Conservation (phyloP, 2,113 vertebrate genomes). For the Sturnira hondurensis region DNA sequence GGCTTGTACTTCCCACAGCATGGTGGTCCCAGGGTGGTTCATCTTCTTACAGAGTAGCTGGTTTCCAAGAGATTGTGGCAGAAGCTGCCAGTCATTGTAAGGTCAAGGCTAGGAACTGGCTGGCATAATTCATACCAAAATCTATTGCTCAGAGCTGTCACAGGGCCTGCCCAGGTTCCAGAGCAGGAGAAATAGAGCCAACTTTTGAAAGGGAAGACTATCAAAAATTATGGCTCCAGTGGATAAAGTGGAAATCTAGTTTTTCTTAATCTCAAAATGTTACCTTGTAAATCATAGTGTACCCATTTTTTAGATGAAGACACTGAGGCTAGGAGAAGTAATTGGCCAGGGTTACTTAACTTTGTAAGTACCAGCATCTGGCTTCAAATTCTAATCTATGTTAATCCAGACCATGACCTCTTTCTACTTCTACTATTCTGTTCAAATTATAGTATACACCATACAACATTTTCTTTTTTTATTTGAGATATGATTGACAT, state of each 20-base stretch:
- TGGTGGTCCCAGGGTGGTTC: background rate
- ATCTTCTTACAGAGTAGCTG: background rate
- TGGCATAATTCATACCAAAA: background rate
- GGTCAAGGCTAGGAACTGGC: background rate
- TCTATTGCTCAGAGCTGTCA: background rate
- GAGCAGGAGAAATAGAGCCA: background rate
- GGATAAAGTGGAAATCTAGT: background rate
- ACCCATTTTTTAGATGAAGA: background rate
- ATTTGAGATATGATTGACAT: background rate
- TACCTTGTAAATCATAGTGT: background rate
- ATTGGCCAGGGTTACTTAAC: background rate
- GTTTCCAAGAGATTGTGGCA: background rate
- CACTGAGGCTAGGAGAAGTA: background rate
- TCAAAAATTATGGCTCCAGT: background rate
- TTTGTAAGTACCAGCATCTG: background rate
- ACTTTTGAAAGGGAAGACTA: background rate
- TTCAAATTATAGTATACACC: background rate
- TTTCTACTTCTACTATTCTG: background rate
- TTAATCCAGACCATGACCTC: background rate
- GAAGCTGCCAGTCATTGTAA: background rate
- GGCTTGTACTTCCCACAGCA: background rate
- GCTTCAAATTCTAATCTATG: background rate
- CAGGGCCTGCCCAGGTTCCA: background rate
- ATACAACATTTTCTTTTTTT: conserved; percentile 1
- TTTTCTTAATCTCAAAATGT: background rate